phyloP scores from a whole-genome alignment of 2,888 invertebrate species.

The Subacronicta megacephala region DNA sequence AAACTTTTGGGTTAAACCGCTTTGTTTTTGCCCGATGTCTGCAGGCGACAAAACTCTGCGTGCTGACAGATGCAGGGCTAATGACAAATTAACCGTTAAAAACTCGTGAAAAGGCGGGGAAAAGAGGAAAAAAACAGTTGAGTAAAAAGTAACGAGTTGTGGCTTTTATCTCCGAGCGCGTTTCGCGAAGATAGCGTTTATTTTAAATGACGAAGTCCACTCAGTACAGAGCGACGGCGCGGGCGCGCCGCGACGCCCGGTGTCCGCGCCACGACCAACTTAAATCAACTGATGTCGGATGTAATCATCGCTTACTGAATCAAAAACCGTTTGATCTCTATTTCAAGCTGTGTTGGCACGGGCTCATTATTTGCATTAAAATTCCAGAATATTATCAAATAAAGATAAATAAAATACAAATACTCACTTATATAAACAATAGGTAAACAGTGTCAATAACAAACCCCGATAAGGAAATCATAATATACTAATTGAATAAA shows the following conservation, averaged over 20 bases:
- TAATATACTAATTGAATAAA: conserved; percentile 9
- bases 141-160: conserved; percentile 70
- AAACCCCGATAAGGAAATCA: conserved; percentile 7
- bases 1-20: conserved; percentile 60
- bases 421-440: conserved; percentile 2
- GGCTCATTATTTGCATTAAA: conserved; percentile 45
- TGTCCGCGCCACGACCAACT: conserved; percentile 50
- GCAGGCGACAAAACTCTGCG: conserved; percentile 68
- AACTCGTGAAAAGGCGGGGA: conserved; percentile 75
- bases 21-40: conserved; percentile 65
- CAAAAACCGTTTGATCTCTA: conserved; percentile 80
- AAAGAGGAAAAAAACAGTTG: conserved; percentile 69
- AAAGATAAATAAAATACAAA: conserved; percentile 7
- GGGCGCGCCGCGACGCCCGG: conserved; percentile 44
- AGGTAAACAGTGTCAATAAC: not conserved
- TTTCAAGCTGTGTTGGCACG: conserved; percentile 33
- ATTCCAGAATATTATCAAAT: conserved; percentile 31
- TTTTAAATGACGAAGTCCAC: conserved; percentile 69
- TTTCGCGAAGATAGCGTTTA: conserved; percentile 76
- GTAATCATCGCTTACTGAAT: conserved; percentile 76
- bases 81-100: conserved; percentile 85
- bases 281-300: conserved; percentile 74
- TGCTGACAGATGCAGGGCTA: conserved; percentile 83
- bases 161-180: conserved; percentile 72
- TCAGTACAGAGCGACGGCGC: conserved; percentile 50